A percentile compares a stretch with the other conserved stretches of the same genome.
These are phyloP conservation scores for Drosophila lacteicornis DNA, from an alignment of 1,140 invertebrate genomes.

Conservation along the genomic window DNA sequence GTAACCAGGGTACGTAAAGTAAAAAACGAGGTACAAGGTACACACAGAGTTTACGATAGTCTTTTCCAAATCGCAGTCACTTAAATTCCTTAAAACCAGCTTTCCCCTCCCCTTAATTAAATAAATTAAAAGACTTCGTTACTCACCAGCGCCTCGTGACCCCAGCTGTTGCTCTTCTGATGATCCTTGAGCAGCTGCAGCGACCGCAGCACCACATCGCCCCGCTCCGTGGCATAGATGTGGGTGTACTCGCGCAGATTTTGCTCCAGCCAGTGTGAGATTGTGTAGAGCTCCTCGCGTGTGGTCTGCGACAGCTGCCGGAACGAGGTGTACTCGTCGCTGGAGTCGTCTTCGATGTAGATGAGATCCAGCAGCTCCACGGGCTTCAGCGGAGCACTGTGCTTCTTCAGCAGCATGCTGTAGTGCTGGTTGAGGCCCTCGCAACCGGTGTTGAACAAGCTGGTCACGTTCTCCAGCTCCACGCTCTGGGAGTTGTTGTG, in stretches of 20 bases:
- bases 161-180: constrained; percentile 90
- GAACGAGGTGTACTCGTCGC: constrained; percentile 85
- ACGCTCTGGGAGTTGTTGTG: constrained; percentile 97
- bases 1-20: not conserved
- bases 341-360: constrained; percentile 92
- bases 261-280: constrained; percentile 94
- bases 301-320: constrained; percentile 80
- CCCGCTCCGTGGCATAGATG: constrained; percentile 92
- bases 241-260: constrained; percentile 92
- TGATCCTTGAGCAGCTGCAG: constrained; percentile 92
- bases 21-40: too few relatives aligned
- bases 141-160: constrained; percentile 86
- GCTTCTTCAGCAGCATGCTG: constrained; percentile 92
- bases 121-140: not conserved
- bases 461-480: constrained; percentile 96
- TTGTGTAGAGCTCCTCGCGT: constrained; percentile 89
- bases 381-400: constrained; percentile 94
- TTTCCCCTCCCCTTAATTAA: too few relatives aligned
- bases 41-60: too few relatives aligned
- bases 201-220: constrained; percentile 90
- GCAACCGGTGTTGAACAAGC: constrained; percentile 86
- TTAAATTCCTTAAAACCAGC: not conserved
- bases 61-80: too few relatives aligned
- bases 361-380: constrained; percentile 94
- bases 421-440: constrained; percentile 93